Conservation (phyloP, 2,888 invertebrate genomes). For the Macrosoma leucophasiata region DNA sequence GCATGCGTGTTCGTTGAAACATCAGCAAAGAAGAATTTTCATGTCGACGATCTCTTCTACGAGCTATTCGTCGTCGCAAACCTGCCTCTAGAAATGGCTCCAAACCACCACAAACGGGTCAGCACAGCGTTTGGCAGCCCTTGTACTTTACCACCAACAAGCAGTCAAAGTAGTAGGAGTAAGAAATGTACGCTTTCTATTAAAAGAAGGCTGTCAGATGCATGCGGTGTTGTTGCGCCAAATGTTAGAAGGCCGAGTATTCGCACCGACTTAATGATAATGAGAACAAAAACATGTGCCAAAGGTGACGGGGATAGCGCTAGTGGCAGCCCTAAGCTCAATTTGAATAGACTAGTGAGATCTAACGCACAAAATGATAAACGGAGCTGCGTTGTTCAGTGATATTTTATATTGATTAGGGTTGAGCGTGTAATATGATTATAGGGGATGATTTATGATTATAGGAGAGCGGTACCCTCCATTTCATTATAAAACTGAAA, state of each 20-base stretch:
- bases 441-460: too few species aligned
- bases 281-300: slow-evolving; percentile 88
- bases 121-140: slow-evolving; percentile 85
- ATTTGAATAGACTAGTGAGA: slow-evolving; percentile 64
- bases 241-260: slow-evolving; percentile 91
- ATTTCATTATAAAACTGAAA: too few species aligned
- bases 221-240: slow-evolving; percentile 92
- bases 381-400: slow-evolving; percentile 67
- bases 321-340: slow-evolving; percentile 70
- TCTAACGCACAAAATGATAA: slow-evolving; percentile 62
- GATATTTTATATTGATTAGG: slow-evolving; percentile 40
- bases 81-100: slow-evolving; percentile 91
- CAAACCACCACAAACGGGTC: slow-evolving; percentile 88
- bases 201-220: slow-evolving; percentile 88
- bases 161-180: slow-evolving; percentile 78
- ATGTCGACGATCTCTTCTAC: slow-evolving; percentile 89
- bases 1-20: slow-evolving; percentile 88
- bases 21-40: slow-evolving; percentile 87
- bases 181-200: slow-evolving; percentile 88
- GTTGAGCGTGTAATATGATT: too few species aligned
- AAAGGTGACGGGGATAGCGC: slow-evolving; percentile 80
- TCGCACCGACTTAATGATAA: slow-evolving; percentile 90
- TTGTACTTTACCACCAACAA: slow-evolving; percentile 82
- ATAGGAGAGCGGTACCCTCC: too few species aligned
- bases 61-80: slow-evolving; percentile 89